Conservation (phyloP, 2,797 vertebrate genomes). For the Gymnoscopelus braueri region DNA sequence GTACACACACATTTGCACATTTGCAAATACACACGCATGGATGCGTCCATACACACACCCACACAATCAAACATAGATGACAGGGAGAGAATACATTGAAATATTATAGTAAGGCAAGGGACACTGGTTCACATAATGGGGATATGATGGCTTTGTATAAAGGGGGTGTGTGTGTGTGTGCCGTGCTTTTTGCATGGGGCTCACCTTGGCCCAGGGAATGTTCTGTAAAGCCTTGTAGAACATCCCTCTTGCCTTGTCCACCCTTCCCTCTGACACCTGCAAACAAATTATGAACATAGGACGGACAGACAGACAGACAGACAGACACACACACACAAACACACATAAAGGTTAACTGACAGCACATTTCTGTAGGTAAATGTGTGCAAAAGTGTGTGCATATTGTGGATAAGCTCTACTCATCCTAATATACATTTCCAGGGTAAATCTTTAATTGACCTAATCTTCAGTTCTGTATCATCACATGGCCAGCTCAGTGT, state of each 20-base stretch:
- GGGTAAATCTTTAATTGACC: too few relatives aligned
- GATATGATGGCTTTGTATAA: background rate
- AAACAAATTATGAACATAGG: background rate
- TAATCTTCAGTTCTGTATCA: too few relatives aligned
- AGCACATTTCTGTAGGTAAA: too few relatives aligned
- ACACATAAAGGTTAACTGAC: too few relatives aligned
- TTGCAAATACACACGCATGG: background rate
- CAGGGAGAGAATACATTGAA: background rate
- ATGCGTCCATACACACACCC: conserved; percentile 1
- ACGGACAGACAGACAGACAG: too few relatives aligned
- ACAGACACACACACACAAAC: too few relatives aligned
- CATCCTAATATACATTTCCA: too few relatives aligned
- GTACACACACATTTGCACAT: background rate
- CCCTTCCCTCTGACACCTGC: conserved; percentile 88
- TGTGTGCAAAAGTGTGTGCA: too few relatives aligned
- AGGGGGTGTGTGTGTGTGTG: background rate
- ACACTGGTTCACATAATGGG: background rate
- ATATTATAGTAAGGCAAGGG: too few relatives aligned
- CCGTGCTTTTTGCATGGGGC: conserved; percentile 19
- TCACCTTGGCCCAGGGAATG: conserved; percentile 97
- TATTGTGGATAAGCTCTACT: too few relatives aligned
- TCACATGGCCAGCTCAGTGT: too few relatives aligned
- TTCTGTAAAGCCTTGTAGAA: conserved; percentile 96
- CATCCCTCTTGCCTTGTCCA: conserved; percentile 88
- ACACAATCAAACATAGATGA: background rate